phyloP scores from a whole-genome alignment of 2,113 vertebrate species.

The Amphiprion percula region DNA sequence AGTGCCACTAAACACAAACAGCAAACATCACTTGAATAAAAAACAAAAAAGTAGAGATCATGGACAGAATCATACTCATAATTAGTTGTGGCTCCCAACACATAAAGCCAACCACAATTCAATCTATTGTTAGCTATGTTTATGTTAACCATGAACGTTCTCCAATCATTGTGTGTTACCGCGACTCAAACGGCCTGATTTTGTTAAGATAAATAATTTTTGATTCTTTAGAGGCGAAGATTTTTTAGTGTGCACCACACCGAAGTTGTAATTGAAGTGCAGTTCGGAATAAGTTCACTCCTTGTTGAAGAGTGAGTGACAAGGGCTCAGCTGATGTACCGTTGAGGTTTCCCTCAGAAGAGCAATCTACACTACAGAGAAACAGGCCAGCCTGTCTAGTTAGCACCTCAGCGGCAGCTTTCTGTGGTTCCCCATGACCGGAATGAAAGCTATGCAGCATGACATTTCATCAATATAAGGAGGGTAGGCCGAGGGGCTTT shows the following conservation, averaged over 20 bases:
- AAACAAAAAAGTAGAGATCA: neutral
- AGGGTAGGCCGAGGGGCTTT: constrained; percentile 72
- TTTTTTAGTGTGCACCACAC: neutral
- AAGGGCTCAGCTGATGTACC: constrained; percentile 48
- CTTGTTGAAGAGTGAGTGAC: constrained; percentile 65
- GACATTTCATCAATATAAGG: constrained; percentile 83
- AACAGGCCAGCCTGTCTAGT: constrained; percentile 71
- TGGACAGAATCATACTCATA: neutral
- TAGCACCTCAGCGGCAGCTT: constrained; percentile 71
- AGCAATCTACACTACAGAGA: constrained; percentile 47
- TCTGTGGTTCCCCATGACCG: constrained; percentile 66
- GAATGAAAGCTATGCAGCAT: constrained; percentile 81
- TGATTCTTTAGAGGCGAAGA: constrained; percentile 3
- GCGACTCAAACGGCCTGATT: neutral
- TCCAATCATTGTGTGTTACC: neutral
- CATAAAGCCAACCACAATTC: neutral
- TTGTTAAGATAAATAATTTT: constrained; percentile 5
- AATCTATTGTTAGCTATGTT: neutral
- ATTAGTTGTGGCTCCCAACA: neutral
- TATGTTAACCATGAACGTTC: neutral
- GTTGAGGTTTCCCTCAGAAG: constrained; percentile 56
- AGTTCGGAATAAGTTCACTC: constrained; percentile 53
- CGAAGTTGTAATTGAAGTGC: neutral
- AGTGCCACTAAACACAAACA: neutral
- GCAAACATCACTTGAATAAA: neutral